phyloP scores from a whole-genome alignment of 2,888 invertebrate species.

The Cordilura impudica region DNA sequence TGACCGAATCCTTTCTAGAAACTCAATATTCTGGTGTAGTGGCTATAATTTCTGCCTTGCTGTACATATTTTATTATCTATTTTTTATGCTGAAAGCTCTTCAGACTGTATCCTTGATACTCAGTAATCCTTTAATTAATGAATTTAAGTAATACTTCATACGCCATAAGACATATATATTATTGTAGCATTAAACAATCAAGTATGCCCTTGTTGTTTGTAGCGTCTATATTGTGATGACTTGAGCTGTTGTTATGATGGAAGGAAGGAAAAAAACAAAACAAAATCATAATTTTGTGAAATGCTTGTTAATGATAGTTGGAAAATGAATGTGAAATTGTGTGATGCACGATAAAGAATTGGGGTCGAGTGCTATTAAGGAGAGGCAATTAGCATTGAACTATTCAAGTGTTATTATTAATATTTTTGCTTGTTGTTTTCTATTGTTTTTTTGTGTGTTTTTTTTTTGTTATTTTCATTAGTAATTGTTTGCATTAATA shows the following conservation, averaged over 20 bases:
- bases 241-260: constrained; percentile 17
- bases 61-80: too few relatives aligned
- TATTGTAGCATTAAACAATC: background rate
- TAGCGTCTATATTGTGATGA: constrained; percentile 6
- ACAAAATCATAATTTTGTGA: constrained; percentile 25
- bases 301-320: constrained; percentile 34
- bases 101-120: background rate
- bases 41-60: too few relatives aligned
- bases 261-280: background rate
- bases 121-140: constrained; percentile 16
- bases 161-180: background rate
- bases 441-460: background rate
- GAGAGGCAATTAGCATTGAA: constrained; percentile 32
- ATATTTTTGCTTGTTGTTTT: constrained; percentile 16
- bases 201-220: background rate
- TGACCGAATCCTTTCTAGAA: too few relatives aligned
- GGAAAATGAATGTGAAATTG: constrained; percentile 9
- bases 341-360: background rate
- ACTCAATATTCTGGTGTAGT: too few relatives aligned
- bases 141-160: constrained; percentile 13
- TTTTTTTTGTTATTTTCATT: constrained; percentile 23
- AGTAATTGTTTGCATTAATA: constrained; percentile 34
- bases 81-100: background rate
- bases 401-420: constrained; percentile 39
- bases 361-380: background rate